A percentile compares a stretch with the other conserved stretches of the same genome.
These are phyloP conservation scores for Potamilus streckersoni DNA, from an alignment of 1,140 invertebrate species.

Conservation along the genomic window DNA sequence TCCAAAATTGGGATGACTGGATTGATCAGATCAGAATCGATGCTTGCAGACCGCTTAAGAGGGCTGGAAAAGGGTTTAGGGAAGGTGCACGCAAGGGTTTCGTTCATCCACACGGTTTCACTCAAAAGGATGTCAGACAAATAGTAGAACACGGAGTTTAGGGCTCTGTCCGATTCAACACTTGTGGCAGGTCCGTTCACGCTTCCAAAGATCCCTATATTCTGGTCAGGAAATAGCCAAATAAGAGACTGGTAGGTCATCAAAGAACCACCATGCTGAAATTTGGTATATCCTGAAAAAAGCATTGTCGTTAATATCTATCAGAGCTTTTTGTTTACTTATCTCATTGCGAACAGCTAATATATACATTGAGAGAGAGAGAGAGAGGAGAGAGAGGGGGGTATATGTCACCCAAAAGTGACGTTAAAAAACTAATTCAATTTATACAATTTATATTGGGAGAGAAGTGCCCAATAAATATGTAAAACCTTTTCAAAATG, in stretches of 20 bases:
- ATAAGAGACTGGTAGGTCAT: background rate
- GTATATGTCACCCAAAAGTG: too few relatives aligned
- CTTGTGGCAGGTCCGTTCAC: background rate
- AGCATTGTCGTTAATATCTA: background rate
- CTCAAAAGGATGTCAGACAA: background rate
- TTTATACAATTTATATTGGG: too few relatives aligned
- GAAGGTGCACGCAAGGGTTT: background rate
- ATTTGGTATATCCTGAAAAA: slow-evolving; percentile 2
- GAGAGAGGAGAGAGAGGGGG: too few relatives aligned
- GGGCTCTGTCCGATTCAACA: background rate
- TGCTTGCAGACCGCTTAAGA: background rate
- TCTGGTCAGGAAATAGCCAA: background rate
- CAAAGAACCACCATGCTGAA: background rate
- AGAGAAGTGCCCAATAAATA: too few relatives aligned
- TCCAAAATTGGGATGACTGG: too few relatives aligned
- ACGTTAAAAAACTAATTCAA: too few relatives aligned
- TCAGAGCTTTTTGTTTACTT: too few relatives aligned
- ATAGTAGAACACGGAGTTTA: background rate
- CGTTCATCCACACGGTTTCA: background rate
- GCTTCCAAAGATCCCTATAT: background rate
- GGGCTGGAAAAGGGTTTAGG: background rate
- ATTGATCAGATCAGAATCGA: background rate
- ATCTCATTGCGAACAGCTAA: too few relatives aligned
- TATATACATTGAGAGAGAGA: too few relatives aligned
- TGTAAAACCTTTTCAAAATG: too few relatives aligned